These are phyloP conservation scores for Himalopsyche japonica DNA, from an alignment of 2,888 invertebrate genomes.

Conservation along the genomic window DNA sequence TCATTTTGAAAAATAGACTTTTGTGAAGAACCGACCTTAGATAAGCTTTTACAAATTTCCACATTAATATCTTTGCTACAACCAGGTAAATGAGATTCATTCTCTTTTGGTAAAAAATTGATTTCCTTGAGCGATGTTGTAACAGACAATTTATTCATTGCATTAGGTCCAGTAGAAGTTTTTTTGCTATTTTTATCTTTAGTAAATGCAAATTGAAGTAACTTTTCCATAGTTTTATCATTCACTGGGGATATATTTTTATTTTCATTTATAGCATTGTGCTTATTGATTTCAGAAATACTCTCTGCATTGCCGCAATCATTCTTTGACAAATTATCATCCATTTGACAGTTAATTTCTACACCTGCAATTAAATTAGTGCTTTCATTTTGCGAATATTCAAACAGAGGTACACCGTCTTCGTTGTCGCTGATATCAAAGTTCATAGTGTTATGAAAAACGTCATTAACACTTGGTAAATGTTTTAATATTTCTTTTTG, in stretches of 20 bases:
- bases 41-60: background rate
- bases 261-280: constrained; percentile 12
- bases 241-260: constrained; percentile 27
- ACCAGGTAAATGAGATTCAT: too few species aligned
- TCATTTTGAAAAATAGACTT: constrained; percentile 57
- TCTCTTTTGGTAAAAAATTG: too few species aligned
- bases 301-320: constrained; percentile 11
- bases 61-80: background rate
- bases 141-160: constrained; percentile 26
- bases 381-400: constrained; percentile 32
- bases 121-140: too few species aligned
- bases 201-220: constrained; percentile 42
- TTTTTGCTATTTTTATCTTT: constrained; percentile 42
- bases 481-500: constrained; percentile 47
- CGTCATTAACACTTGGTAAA: constrained; percentile 57
- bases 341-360: background rate
- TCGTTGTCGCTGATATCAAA: constrained; percentile 41
- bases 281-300: constrained; percentile 1
- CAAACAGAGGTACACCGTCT: constrained; percentile 33
- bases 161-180: background rate
- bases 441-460: constrained; percentile 50
- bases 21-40: constrained; percentile 47
- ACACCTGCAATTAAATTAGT: constrained; percentile 5
- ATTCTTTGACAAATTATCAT: background rate
- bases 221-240: constrained; percentile 31